Percentiles rank a stretch among this genome's conserved stretches.
These are phyloP conservation scores for Pseudomugil tenellus DNA, from an alignment of 2,797 vertebrate genomes.

Conservation along the genomic window DNA sequence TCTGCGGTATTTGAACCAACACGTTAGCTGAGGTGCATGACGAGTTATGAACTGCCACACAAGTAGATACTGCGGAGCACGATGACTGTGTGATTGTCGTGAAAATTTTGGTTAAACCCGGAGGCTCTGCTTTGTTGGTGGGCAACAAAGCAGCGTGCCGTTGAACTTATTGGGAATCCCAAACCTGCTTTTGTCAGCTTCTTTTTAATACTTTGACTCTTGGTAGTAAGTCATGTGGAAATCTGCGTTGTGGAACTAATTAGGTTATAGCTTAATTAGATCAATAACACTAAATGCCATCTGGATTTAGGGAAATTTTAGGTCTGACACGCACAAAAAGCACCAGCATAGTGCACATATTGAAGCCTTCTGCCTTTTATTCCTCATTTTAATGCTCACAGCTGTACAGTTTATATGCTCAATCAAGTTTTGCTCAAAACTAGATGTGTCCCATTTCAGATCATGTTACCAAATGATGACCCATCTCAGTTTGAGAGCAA, in stretches of 20 bases:
- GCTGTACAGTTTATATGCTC: not conserved
- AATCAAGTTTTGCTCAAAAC: conserved; percentile 7
- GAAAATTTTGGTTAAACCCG: conserved; percentile 33
- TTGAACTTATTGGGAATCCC: not conserved
- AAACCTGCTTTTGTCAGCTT: conserved; percentile 31
- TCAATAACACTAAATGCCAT: not conserved
- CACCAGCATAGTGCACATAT: not conserved
- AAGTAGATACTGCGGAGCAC: conserved; percentile 54
- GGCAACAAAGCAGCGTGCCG: conserved; percentile 14
- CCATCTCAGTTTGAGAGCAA: conserved; percentile 53
- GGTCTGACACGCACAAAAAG: not conserved
- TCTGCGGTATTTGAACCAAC: conserved; percentile 73
- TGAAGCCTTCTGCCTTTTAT: not conserved
- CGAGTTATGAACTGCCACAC: conserved; percentile 66
- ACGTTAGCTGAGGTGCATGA: conserved; percentile 65
- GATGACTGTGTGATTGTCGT: conserved; percentile 13
- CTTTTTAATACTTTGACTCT: conserved; percentile 12
- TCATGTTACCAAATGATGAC: not conserved
- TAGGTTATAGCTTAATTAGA: conserved; percentile 11
- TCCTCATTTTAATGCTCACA: not conserved
- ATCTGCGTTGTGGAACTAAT: conserved; percentile 2
- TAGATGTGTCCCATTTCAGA: conserved; percentile 8
- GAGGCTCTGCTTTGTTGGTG: conserved; percentile 11
- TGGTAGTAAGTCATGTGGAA: conserved; percentile 10
- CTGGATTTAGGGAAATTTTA: not conserved